Evolutionary conservation across 2,113 vertebrate genomes (phyloP).

Genomic region (Harpagus bidentatus): DNA sequence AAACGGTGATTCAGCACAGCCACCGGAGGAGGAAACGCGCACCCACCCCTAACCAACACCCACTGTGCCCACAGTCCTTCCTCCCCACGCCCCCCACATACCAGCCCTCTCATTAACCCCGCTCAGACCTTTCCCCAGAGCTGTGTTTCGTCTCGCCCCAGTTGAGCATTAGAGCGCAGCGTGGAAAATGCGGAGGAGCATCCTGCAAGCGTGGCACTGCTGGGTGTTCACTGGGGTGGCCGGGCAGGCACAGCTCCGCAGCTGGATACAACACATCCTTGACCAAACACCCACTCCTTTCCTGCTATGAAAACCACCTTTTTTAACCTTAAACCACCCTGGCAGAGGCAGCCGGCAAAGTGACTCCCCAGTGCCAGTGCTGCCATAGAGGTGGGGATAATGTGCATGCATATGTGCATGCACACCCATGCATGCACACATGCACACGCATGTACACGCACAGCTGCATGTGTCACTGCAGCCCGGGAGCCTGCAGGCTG

Average conservation of each 20-base stretch:
- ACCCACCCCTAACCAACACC: neutral
- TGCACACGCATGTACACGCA: neutral
- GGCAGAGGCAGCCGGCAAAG: neutral
- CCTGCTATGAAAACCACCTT: neutral
- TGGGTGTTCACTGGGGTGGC: too few relatives aligned
- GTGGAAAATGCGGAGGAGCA: rapidly evolving
- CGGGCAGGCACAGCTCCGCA: neutral
- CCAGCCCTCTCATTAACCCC: neutral
- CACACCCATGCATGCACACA: neutral
- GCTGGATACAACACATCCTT: too few relatives aligned
- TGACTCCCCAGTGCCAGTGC: neutral
- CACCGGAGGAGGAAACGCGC: neutral
- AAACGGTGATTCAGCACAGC: rapidly evolving
- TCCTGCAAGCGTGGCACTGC: neutral
- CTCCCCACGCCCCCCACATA: neutral
- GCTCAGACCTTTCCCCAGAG: neutral
- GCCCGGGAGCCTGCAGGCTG: neutral
- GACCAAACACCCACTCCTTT: neutral
- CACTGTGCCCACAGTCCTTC: neutral
- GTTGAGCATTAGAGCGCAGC: neutral
- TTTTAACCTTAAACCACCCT: neutral
- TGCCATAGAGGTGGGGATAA: neutral
- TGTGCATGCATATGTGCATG: too few relatives aligned
- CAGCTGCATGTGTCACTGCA: neutral
- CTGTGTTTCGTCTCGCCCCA: neutral